Evolutionary conservation across 2,113 vertebrate genomes (phyloP), one percentile per base, ranked within the genome.

Genomic region (Cinclus cinclus): DNA sequence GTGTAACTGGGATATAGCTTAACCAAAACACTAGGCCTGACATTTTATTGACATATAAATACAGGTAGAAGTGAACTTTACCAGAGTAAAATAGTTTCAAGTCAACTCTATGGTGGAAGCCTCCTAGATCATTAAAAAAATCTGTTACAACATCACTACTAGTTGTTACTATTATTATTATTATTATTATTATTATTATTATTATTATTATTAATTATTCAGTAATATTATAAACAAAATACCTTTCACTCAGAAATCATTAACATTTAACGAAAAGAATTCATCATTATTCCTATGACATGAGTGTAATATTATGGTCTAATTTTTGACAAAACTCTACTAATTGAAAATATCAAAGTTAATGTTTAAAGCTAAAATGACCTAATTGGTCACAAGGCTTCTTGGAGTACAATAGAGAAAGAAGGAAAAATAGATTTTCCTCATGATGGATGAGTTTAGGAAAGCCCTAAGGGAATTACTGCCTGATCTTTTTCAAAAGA

Each of bases 351-450:
- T 82, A 87, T 76, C 10, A 2, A 89, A 77, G 76, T 94, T 87
- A 95, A 88, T 24, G 3, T 96, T 92, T 93, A 93, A 95, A 90
- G 79, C 49, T 87, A 76, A 92, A 95, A 96, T 86, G 83, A 93
- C 93, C 96, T 93, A 94, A 83, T 56, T 89, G 62, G 79, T 95
- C 93, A 96, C 73, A 70, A 84, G 95, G 80, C 49, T 92, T 94
- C 83, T 73, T 76, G 62, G n/a, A 90, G 77, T 62, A 95, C 83
- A 95, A 95, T 62, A 84, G 49, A 96, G 65, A 84, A 95, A 96
- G 90, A 95, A 89, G 62, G 77, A 89, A 93, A 96, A 94, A 94
- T 89, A 73, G 86, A 94, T 96, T 96, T 97, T 76, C 69, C 88
- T 69, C 80, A 84, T 95, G 92, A 96, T 86, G 73, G 85, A 94